Evolutionary conservation across 37 sponge, comb jelly and placozoan species (phyloP), one percentile per base, ranked within the genome.

Genomic region (Aplysina aerophoba): DNA sequence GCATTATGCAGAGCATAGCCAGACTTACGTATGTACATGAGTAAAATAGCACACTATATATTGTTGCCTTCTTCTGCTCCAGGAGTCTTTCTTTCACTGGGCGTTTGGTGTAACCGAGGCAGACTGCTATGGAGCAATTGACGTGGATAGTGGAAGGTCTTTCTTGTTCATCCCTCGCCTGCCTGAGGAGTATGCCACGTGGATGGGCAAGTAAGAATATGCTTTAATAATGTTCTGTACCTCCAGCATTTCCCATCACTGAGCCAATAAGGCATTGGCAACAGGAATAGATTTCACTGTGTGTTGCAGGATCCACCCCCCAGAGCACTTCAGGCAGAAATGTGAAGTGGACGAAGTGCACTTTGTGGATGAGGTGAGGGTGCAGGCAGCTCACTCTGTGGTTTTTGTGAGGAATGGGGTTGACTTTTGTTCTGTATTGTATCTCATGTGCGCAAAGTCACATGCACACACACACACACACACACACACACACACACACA

Each of bases 61-160:
- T n/a, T n/a, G n/a, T n/a, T n/a, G n/a, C n/a, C n/a, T n/a, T n/a
- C n/a, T n/a, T n/a, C n/a, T n/a, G n/a, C 50, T 44, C 50, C 58
- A 97, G 99, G 99, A 99, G 88, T 97, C 97, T 24, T 99, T 95
- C 82, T 96, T 99, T 72, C 98, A 95, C 60, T 99, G 99, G 99
- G 34, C 88, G 80, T 99, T 99, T 89, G 99, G 99, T 30, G 97
- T 99, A 56, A 86, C 83, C 27, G 99, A 99, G 81, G 89, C 91
- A 24, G 99, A 99, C 83, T 97, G 96, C 67, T 94, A 72, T 83
- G 97, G 94, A 36, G 91, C 93, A 33, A 59, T 99, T 50, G 92
- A 93, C 19, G 99, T 99, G 79, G 92, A 95, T 73, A 94, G 89
- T 30, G 96, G 88, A 14, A 30, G 59, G 37, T 35, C 93, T 27